These are phyloP conservation scores for Acrossocheilus fasciatus DNA, from an alignment of 2,797 vertebrate species.

Conservation along the genomic window DNA sequence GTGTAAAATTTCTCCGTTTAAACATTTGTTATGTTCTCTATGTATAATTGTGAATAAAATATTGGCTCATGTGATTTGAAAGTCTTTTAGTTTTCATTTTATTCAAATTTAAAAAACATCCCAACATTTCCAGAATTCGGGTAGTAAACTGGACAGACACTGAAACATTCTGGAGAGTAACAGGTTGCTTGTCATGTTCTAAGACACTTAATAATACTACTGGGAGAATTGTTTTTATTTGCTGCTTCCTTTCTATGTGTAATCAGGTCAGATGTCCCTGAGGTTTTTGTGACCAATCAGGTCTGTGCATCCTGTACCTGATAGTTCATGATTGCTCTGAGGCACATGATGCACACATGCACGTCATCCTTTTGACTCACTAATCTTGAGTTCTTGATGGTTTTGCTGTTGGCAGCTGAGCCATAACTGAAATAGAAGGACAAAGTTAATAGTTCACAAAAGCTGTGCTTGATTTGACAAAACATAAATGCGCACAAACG, in stretches of 20 bases:
- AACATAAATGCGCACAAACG: neutral
- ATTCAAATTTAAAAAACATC: no score
- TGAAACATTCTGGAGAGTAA: conserved; percentile 7
- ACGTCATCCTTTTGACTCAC: conserved; percentile 98
- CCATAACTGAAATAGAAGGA: conserved; percentile 83
- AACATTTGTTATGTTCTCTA: no score
- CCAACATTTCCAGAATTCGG: no score
- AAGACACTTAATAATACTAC: conserved; percentile 18
- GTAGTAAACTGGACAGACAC: neutral
- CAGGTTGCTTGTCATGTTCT: neutral
- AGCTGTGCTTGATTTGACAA: conserved; percentile 10
- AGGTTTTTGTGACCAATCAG: conserved; percentile 4
- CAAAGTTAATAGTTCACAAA: neutral
- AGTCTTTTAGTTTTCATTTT: no score
- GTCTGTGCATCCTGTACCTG: conserved; percentile 82
- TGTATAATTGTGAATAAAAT: no score
- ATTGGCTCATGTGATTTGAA: no score
- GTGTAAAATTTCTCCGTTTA: no score
- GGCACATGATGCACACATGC: conserved; percentile 97
- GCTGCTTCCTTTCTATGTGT: neutral
- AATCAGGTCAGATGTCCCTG: neutral
- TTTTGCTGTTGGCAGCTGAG: conserved; percentile 87
- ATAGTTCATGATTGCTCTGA: conserved; percentile 98
- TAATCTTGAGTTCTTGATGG: conserved; percentile 93
- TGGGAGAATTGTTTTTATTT: conserved; percentile 36